Evolutionary conservation across 2,113 vertebrate genomes (phyloP), one percentile per base, ranked within the genome.

Genomic region (Hyaena hyaena): DNA sequence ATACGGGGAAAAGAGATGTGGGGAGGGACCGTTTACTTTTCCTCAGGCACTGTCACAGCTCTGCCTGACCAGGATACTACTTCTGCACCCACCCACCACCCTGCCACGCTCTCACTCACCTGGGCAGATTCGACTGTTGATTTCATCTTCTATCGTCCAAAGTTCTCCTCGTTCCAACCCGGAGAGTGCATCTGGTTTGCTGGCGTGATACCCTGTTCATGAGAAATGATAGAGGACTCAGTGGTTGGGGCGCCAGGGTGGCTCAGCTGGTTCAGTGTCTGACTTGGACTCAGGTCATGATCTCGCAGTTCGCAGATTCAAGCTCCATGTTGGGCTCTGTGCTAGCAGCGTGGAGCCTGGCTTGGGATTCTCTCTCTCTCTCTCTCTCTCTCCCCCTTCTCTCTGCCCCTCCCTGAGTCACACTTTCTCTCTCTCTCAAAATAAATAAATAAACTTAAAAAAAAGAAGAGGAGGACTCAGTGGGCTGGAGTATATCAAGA

Each of bases 21-120:
- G 26, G 15, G 2, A 19, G 5, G 31, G 28, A 4, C 5, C 23
- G 8, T 8, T 31, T 1, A 14, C 1, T 1, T 65, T 17, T 74
- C 77, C 17, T 74, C 28, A 88, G 45, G 58, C 5, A 73, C 10
- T 11, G 9, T 50, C 45, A 45, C 4, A 28, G 66, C 21, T 61
- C 48, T 55, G 39, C 10, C 24, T 74, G 21, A 31, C 21, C 5
- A 39, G 61, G 58, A 28, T 16, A 1, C 5, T 12, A 35, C 39
- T 26, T 71, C 50, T 3, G 1, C 7, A 33, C 31, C 4, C 10
- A 16, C 21, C 48, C 55, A 7, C 48, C 45, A 55, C 0, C 48
- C 31, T 77, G 28, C 7, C 45, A 39, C 12, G 33, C 28, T 68
- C 28, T 9, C 66, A 45, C 90, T 69, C 31, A 90, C 95, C 87